Percentiles rank a stretch among this genome's conserved stretches.
These are phyloP conservation scores for Prorops nasuta DNA, from an alignment of 1,140 invertebrate genomes.

Conservation along the genomic window DNA sequence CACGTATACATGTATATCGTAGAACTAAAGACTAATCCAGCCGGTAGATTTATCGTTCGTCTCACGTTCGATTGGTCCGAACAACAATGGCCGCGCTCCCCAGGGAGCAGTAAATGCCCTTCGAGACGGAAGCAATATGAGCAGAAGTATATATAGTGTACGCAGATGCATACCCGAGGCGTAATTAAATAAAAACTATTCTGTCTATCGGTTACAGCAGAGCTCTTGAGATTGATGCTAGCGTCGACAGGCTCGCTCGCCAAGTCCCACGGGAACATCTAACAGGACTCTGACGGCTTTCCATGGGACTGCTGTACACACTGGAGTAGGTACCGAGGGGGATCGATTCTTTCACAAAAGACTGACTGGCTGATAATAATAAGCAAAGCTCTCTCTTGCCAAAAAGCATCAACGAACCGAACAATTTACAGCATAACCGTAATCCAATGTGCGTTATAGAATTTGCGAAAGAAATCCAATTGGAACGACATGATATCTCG, in stretches of 20 bases:
- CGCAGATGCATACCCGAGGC: constrained; percentile 25
- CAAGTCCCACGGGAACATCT: constrained; percentile 21
- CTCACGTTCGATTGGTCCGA: constrained; percentile 16
- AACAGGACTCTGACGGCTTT: constrained; percentile 8
- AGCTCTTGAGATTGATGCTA: constrained; percentile 21
- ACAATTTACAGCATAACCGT: too few relatives aligned
- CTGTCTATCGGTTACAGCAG: constrained; percentile 35
- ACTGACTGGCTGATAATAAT: background rate
- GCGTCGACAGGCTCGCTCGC: constrained; percentile 26
- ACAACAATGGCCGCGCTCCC: constrained; percentile 2
- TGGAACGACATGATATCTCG: background rate
- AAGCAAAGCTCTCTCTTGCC: background rate
- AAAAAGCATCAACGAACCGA: too few relatives aligned
- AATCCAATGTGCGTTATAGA: too few relatives aligned
- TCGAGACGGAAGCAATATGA: constrained; percentile 4
- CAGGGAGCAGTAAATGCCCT: constrained; percentile 12
- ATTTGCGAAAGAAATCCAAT: background rate
- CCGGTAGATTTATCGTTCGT: constrained; percentile 15
- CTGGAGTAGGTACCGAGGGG: background rate
- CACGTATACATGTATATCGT: too few relatives aligned
- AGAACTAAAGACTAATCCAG: too few relatives aligned
- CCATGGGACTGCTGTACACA: background rate
- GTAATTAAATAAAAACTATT: constrained; percentile 41
- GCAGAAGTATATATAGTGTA: constrained; percentile 7
- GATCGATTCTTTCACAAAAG: background rate